These are phyloP conservation scores for Podarcis raffonei DNA, from an alignment of 2,113 vertebrate species.

Conservation along the genomic window DNA sequence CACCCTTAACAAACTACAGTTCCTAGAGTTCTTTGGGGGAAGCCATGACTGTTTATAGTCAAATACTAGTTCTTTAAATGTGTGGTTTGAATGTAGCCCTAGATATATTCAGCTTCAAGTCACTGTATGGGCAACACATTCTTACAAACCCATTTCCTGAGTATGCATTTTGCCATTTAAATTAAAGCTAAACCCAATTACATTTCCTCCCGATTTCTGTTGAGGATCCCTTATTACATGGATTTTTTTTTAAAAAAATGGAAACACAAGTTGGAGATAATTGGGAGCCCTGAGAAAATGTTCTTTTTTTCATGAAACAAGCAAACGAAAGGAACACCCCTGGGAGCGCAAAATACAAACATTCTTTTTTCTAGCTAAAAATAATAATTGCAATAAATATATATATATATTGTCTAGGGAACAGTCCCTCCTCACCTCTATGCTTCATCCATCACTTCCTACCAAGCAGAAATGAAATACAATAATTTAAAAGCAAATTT, in stretches of 20 bases:
- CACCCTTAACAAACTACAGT: too few relatives aligned
- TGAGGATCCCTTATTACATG: background rate
- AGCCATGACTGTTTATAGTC: too few relatives aligned
- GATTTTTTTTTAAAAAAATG: background rate
- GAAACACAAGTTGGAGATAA: background rate
- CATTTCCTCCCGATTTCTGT: background rate
- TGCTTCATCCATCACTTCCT: constrained; percentile 42
- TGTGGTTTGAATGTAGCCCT: too few relatives aligned
- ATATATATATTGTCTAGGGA: background rate
- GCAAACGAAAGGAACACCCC: background rate
- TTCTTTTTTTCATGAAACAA: background rate
- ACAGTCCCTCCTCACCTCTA: background rate
- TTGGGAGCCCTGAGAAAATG: background rate
- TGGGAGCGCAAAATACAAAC: background rate
- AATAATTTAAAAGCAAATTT: constrained; percentile 41
- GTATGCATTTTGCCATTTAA: background rate
- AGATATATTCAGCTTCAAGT: background rate
- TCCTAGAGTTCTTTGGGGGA: too few relatives aligned
- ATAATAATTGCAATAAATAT: constrained; percentile 27
- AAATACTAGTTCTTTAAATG: too few relatives aligned
- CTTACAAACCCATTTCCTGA: background rate
- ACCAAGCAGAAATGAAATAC: constrained; percentile 34
- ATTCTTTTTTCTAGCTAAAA: background rate
- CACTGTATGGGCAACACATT: background rate
- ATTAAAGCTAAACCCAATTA: background rate